Percentiles rank a stretch among this genome's conserved stretches.
Evolutionary conservation across 2,888 invertebrate genomes (phyloP).

Genomic region (Xanthorhoe spadicearia): DNA sequence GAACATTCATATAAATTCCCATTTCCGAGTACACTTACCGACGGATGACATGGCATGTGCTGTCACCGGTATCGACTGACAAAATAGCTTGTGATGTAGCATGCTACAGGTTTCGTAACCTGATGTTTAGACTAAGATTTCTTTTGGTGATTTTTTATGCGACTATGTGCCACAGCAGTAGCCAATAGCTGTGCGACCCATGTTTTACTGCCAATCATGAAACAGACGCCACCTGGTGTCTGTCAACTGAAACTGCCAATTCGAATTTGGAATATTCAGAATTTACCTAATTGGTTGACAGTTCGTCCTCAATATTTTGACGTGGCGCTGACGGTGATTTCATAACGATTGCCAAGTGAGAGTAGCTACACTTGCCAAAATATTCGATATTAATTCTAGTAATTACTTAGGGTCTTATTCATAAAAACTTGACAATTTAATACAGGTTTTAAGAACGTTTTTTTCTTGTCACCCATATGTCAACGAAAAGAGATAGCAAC

Average conservation of each 20-base stretch:
- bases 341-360: slow-evolving; percentile 26
- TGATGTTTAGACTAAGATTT: not conserved
- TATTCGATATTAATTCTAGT: not conserved
- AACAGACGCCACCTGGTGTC: slow-evolving; percentile 69
- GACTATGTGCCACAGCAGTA: slow-evolving; percentile 10
- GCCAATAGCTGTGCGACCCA: slow-evolving; percentile 7
- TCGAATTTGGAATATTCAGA: slow-evolving; percentile 57
- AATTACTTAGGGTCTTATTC: slow-evolving; percentile 1
- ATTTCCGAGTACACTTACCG: slow-evolving; percentile 56
- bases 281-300: slow-evolving; percentile 72
- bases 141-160: not conserved
- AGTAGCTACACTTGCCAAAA: slow-evolving; percentile 2
- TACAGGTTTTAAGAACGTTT: no score
- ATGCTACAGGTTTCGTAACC: not conserved
- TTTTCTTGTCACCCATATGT: no score
- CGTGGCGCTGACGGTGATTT: slow-evolving; percentile 21
- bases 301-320: slow-evolving; percentile 65
- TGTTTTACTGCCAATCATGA: slow-evolving; percentile 35
- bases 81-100: not conserved
- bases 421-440: no score
- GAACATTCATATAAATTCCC: slow-evolving; percentile 64
- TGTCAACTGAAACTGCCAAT: slow-evolving; percentile 78
- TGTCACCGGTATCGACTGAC: not conserved
- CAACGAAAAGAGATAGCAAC: no score
- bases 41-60: slow-evolving; percentile 31